Evolutionary conservation across 2,888 invertebrate species (phyloP).

Genomic region (Tinea pellionella): DNA sequence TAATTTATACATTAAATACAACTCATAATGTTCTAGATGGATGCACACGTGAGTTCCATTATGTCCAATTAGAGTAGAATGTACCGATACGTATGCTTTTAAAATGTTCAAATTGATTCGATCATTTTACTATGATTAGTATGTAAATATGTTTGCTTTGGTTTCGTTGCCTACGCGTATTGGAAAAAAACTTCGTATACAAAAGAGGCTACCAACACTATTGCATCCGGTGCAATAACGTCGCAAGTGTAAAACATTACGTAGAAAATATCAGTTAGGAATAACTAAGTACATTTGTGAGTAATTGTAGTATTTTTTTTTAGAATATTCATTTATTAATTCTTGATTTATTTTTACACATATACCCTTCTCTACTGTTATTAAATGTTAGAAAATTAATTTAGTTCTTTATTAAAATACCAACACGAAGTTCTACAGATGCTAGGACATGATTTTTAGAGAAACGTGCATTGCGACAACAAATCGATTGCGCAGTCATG

Average conservation of each 20-base stretch:
- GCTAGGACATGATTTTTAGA: neutral
- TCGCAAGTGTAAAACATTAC: too few relatives aligned
- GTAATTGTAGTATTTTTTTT: too few relatives aligned
- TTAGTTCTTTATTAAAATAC: neutral
- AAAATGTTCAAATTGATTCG: slow-evolving; percentile 2
- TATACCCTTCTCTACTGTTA: too few relatives aligned
- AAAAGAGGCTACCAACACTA: too few relatives aligned
- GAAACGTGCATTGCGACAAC: slow-evolving; percentile 3
- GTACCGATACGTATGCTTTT: neutral
- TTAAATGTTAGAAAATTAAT: too few relatives aligned
- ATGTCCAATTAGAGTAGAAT: neutral
- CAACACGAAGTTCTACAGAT: neutral
- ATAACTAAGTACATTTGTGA: too few relatives aligned
- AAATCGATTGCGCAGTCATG: neutral
- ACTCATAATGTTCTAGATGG: neutral
- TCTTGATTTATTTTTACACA: too few relatives aligned
- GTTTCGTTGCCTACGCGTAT: neutral
- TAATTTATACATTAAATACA: slow-evolving; percentile 3
- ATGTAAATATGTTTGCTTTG: neutral
- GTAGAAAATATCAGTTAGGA: too few relatives aligned
- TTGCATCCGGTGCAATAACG: too few relatives aligned
- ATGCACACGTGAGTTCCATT: neutral
- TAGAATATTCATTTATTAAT: too few relatives aligned
- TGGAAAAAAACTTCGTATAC: too few relatives aligned
- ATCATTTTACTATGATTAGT: slow-evolving; percentile 1